Percentiles rank a stretch among this genome's conserved stretches.
Conservation (phyloP, 2,888 invertebrate genomes). For the Noctua comes region DNA sequence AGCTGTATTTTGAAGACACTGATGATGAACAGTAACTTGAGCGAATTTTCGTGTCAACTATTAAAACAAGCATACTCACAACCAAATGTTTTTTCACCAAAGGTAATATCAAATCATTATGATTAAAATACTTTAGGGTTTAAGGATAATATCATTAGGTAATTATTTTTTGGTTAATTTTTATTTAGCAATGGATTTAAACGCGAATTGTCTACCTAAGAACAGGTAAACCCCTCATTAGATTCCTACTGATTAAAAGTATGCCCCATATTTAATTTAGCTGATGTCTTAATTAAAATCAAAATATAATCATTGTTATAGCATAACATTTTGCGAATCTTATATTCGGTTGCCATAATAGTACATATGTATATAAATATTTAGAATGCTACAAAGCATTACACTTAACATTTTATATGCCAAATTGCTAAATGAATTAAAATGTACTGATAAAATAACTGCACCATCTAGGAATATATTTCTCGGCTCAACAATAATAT, state of each 20-base stretch:
- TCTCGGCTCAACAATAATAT: slow-evolving; percentile 10
- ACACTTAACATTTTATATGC: background rate
- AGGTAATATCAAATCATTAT: background rate
- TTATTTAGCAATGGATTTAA: background rate
- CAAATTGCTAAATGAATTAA: background rate
- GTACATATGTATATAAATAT: background rate
- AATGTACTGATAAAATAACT: background rate
- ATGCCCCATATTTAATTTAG: background rate
- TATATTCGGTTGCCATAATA: slow-evolving; percentile 2
- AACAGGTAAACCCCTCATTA: background rate
- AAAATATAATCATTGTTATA: background rate
- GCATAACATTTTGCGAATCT: background rate
- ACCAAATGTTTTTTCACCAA: slow-evolving; percentile 6
- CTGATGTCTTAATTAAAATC: slow-evolving; percentile 2
- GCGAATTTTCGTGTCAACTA: slow-evolving; percentile 1
- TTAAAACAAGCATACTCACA: background rate
- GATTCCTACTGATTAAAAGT: background rate
- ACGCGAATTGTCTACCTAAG: background rate
- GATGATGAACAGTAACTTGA: slow-evolving; percentile 23
- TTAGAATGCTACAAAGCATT: background rate
- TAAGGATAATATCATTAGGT: slow-evolving; percentile 3
- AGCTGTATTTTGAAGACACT: slow-evolving; percentile 49
- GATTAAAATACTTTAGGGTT: background rate
- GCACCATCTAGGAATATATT: slow-evolving; percentile 1
- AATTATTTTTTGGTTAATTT: background rate